Evolutionary conservation across 2,888 invertebrate species (phyloP), one percentile per base, ranked within the genome.

Genomic region (Drosophila multiciliata): DNA sequence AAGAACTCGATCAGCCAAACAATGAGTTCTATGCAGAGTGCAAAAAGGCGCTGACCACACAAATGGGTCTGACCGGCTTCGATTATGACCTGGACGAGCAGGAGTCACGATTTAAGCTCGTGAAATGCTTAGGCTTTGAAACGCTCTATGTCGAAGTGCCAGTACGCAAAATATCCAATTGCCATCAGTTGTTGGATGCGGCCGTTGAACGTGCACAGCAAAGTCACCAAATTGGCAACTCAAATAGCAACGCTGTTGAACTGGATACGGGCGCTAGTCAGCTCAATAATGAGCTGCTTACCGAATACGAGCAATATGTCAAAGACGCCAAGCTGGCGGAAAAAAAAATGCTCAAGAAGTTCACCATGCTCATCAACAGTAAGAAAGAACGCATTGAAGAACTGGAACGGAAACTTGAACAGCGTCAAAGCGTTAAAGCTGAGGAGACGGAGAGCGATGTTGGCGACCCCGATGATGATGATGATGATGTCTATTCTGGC

Each of bases 321-420:
- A 66, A 73, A 6, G 82, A 84, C 0, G 75, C 84, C 6, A 83
- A 84, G 26, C 5, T 38, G 1, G 23, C 75, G 5, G 89, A 92
- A 54, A 71, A 45, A 20, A 82, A 66, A 8, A 57, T 91, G 15
- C 50, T 92, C 0, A 77, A 73, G 26, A 92, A 91, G 58, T 92
- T 91, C 35, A 45, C 83, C 0, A 11, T 87, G 17, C 78, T 92
- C 0, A 64, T 92, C 0, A 92, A 92, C 66, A 83, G 75, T 26
- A 92, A 92, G 53, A 92, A 92, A 36, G 67, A 84, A 20, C 85
- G 89, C 60, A 92, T 92, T 29, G 78, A 77, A 0, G 83, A 91
- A 26, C 65, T 92, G 4, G 82, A 90, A 17, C 63, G 66, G 8
- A 38, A 72, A 23, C 36, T 89, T 9, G 59, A 73, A 20, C 35